Base-by-base conservation (phyloP, 2,888 invertebrate species). In the Psylliodes chrysocephalus region DNA sequence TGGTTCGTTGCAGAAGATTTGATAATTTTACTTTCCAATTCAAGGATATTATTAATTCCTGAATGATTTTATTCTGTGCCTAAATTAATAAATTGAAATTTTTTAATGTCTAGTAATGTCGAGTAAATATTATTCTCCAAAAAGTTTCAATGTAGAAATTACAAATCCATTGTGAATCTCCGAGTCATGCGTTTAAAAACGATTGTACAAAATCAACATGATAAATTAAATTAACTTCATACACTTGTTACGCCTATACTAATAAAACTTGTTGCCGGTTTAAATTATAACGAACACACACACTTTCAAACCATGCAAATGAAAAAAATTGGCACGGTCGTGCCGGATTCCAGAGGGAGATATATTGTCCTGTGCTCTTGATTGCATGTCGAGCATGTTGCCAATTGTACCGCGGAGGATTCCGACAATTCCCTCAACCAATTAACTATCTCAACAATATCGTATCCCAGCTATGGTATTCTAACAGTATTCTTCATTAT, bases 331-430 rank as follows among this genome's bases (percentile, higher is more conserved):
- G n/a, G 49, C 14, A 35, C 12, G 42, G 38, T 25, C 18, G 46
- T 46, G n/a, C n/a, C 49, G 49, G 40, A 59, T 49, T 59, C 59
- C 49, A n/a, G 40, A 17, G 59, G 49, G 40, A 49, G 59, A 51
- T 59, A 51, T 28, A 59, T 59, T 51, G 51, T 59, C 38, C 59
- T 30, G 49, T 40, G 38, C 49, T 49, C 59, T 59, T 59, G 59
- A 59, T 59, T 59, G 59, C 51, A 59, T 59, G 59, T 59, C 49
- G 59, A 59, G 59, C 49, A 38, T 51, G 59, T 40, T 59, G 59
- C 38, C 40, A 59, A 59, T 59, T 59, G 59, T 46, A 51, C 59
- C 59, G 17, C 28, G 12, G 59, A 59, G 59, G n/a, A 40, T 59
- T 46, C 18, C 49, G 2, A 22, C 59, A 49, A 59, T 59, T 59